These are phyloP conservation scores for Himalopsyche tibetana DNA, from an alignment of 2,888 invertebrate genomes.

Conservation along the genomic window DNA sequence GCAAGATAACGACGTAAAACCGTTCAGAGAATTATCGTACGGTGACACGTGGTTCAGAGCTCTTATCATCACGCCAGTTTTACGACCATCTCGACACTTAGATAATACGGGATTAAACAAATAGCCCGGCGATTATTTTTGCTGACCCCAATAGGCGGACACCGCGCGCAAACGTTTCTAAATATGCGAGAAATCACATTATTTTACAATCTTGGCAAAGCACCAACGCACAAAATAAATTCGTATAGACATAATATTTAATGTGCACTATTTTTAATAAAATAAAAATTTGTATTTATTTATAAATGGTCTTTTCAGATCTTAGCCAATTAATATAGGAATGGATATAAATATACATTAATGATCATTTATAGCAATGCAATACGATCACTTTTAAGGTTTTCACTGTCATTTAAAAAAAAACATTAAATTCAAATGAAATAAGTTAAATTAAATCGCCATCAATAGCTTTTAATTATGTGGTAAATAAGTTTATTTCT, in stretches of 20 bases:
- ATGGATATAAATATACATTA: too few relatives aligned
- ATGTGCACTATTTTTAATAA: neutral
- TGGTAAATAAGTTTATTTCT: too few relatives aligned
- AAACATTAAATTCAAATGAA: too few relatives aligned
- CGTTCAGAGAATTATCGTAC: constrained; percentile 8
- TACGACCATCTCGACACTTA: constrained; percentile 1
- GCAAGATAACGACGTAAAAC: neutral
- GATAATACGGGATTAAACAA: constrained; percentile 8
- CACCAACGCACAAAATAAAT: neutral
- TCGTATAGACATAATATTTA: neutral
- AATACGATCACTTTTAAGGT: too few relatives aligned
- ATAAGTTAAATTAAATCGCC: too few relatives aligned
- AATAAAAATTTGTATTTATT: neutral
- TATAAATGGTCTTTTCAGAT: too few relatives aligned
- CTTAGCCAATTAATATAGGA: too few relatives aligned
- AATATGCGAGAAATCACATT: constrained; percentile 14
- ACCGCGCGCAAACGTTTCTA: neutral
- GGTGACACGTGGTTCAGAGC: neutral
- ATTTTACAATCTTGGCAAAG: neutral
- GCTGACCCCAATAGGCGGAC: constrained; percentile 25
- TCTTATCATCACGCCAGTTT: constrained; percentile 13
- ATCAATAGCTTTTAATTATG: too few relatives aligned
- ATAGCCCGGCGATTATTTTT: constrained; percentile 22
- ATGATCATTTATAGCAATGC: too few relatives aligned
- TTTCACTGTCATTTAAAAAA: too few relatives aligned